phyloP scores from a whole-genome alignment of 2,797 vertebrate species.

The Netta rufina region DNA sequence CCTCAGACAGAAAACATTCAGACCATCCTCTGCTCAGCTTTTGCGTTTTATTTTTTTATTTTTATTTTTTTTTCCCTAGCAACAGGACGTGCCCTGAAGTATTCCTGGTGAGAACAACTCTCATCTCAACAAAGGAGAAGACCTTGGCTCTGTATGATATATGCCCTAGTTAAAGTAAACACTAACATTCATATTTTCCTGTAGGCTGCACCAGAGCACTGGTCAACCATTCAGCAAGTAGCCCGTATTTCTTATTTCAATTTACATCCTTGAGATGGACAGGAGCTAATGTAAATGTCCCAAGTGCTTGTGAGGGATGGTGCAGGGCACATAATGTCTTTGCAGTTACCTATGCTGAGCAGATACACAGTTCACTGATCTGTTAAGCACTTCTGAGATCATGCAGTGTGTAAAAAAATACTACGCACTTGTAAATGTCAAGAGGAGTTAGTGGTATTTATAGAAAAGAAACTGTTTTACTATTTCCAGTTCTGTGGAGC shows the following conservation, averaged over 20 bases:
- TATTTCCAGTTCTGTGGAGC: slow-evolving; percentile 73
- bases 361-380: slow-evolving; percentile 55
- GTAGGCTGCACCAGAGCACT: slow-evolving; percentile 41
- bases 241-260: slow-evolving; percentile 45
- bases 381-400: slow-evolving; percentile 59
- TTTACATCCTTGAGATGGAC: slow-evolving; percentile 17
- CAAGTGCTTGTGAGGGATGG: slow-evolving; percentile 20
- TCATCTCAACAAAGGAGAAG: slow-evolving; percentile 21
- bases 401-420: slow-evolving; percentile 58
- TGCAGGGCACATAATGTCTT: background rate
- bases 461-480: slow-evolving; percentile 74
- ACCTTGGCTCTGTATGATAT: slow-evolving; percentile 39
- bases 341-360: slow-evolving; percentile 13
- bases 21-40: slow-evolving; percentile 11
- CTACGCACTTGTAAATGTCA: slow-evolving; percentile 78
- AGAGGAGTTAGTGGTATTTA: slow-evolving; percentile 78
- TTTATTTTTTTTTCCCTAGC: slow-evolving; percentile 36
- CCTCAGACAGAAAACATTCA: slow-evolving; percentile 59
- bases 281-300: slow-evolving; percentile 40
- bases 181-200: slow-evolving; percentile 61
- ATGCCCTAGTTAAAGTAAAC: slow-evolving; percentile 65
- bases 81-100: slow-evolving; percentile 24
- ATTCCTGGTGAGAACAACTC: slow-evolving; percentile 23
- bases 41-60: slow-evolving; percentile 24
- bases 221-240: slow-evolving; percentile 54